Evolutionary conservation across 2,888 invertebrate genomes (phyloP).

Genomic region (Argynnis bischoffii): DNA sequence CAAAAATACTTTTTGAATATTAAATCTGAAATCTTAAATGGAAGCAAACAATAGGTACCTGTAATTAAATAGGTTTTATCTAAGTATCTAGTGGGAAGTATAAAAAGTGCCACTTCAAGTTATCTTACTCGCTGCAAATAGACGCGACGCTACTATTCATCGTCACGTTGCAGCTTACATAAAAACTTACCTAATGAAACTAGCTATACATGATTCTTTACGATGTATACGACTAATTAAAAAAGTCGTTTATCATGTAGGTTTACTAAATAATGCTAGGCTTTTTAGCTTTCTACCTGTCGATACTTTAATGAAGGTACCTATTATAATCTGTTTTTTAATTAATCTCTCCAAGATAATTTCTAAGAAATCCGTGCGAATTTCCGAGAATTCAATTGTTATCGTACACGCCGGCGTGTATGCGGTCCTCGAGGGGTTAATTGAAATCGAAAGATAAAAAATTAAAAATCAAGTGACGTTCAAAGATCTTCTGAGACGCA

Average conservation of each 20-base stretch:
- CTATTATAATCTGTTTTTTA: too few relatives aligned
- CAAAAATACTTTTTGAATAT: too few relatives aligned
- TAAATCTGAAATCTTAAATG: background rate
- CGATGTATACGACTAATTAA: background rate
- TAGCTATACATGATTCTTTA: background rate
- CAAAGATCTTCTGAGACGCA: background rate
- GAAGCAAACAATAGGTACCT: background rate
- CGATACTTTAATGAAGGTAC: too few relatives aligned
- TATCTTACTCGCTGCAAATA: conserved; percentile 16
- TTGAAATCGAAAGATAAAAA: background rate
- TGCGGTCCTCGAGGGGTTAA: too few relatives aligned
- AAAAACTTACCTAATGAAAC: background rate
- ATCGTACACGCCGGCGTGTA: too few relatives aligned
- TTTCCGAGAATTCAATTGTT: too few relatives aligned
- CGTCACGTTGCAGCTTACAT: background rate
- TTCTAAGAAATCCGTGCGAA: too few relatives aligned
- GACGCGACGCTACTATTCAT: background rate
- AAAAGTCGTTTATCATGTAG: background rate
- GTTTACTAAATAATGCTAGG: background rate
- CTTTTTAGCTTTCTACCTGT: too few relatives aligned
- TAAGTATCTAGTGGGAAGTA: conserved; percentile 4
- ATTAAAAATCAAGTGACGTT: background rate
- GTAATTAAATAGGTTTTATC: background rate
- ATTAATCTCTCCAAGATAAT: too few relatives aligned
- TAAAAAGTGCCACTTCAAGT: conserved; percentile 22